Percentiles rank a stretch among this genome's conserved stretches.
Conservation (phyloP, 2,888 invertebrate species). For the Malachius bipustulatus region DNA sequence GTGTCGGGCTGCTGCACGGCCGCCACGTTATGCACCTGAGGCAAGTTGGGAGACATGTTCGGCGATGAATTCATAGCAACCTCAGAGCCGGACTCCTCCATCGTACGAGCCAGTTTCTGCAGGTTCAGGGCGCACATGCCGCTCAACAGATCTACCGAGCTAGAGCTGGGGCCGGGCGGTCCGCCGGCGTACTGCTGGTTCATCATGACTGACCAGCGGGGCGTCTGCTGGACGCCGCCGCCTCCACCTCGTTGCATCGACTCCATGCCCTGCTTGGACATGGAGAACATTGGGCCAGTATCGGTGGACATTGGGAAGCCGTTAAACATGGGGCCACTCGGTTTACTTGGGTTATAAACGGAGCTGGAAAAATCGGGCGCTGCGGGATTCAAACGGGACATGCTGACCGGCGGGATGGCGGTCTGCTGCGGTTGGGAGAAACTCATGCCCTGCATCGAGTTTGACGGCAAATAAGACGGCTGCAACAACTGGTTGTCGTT, state of each 20-base stretch:
- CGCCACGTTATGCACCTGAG: slow-evolving; percentile 22
- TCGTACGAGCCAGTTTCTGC: slow-evolving; percentile 30
- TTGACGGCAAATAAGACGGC: slow-evolving; percentile 28
- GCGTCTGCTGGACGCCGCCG: slow-evolving; percentile 7
- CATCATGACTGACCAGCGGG: slow-evolving; percentile 29
- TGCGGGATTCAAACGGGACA: slow-evolving; percentile 65
- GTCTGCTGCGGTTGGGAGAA: slow-evolving; percentile 31
- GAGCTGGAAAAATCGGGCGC: slow-evolving; percentile 64
- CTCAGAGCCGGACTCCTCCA: slow-evolving; percentile 37
- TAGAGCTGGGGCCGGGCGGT: slow-evolving; percentile 29
- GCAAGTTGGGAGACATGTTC: slow-evolving; percentile 36
- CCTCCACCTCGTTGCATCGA: slow-evolving; percentile 6
- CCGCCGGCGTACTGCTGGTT: slow-evolving; percentile 30
- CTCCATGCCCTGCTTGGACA: slow-evolving; percentile 8
- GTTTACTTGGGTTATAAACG: slow-evolving; percentile 30
- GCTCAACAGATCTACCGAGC: slow-evolving; percentile 30
- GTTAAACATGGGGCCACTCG: slow-evolving; percentile 19
- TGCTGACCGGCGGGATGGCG: slow-evolving; percentile 38
- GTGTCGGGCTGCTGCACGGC: slow-evolving; percentile 22
- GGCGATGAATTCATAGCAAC: slow-evolving; percentile 40
- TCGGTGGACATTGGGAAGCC: slow-evolving; percentile 12
- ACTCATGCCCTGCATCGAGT: slow-evolving; percentile 27
- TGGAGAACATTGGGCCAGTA: slow-evolving; percentile 7
- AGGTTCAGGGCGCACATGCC: slow-evolving; percentile 34
- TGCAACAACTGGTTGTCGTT: slow-evolving; percentile 30